Base-by-base conservation (phyloP, 2,888 invertebrate species). In the Kryphioiulus occultus region DNA sequence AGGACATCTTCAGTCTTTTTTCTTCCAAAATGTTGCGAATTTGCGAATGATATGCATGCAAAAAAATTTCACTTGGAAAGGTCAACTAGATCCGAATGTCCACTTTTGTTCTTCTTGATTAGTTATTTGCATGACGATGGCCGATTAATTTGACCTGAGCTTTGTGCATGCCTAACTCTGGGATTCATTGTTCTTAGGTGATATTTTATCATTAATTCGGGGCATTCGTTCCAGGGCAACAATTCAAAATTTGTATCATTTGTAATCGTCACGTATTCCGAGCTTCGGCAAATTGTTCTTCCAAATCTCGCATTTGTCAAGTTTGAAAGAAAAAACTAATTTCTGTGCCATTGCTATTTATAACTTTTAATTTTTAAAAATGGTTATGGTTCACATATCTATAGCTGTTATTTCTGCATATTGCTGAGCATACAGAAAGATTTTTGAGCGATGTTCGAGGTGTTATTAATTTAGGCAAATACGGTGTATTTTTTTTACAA, bases 371-470 rank as follows among this genome's bases (percentile, higher is more conserved):
- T 53, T 53, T 53, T 53, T 53, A 53, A 53, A 53, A 53, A 53
- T n/a, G 53, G 53, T 53, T 53, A 53, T 53, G 53, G 53, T 53
- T 53, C 53, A 53, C 53, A 53, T 53, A 53, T 53, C 53, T 53
- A 53, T 53, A 53, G 19, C 53, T 19, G 53, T n/a, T 53, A 53
- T 53, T 53, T 53, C 53, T 53, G 53, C 53, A 53, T 53, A 53
- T 53, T 53, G 53, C 53, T n/a, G 53, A 53, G 53, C 53, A n/a
- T 53, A 53, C n/a, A n/a, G 53, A 53, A 53, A 19, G 0, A 53
- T n/a, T 53, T 53, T n/a, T 53, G n/a, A 53, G n/a, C n/a, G 53
- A 53, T 53, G 19, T n/a, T 53, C 53, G 1, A 53, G n/a, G 53
- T 53, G 4, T 53, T 53, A 53, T 5, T 53, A 53, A 53, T 53